Percentiles rank a stretch among this genome's conserved stretches.
Conservation (phyloP, 2,113 vertebrate genomes). For the Tragelaphus scriptus region DNA sequence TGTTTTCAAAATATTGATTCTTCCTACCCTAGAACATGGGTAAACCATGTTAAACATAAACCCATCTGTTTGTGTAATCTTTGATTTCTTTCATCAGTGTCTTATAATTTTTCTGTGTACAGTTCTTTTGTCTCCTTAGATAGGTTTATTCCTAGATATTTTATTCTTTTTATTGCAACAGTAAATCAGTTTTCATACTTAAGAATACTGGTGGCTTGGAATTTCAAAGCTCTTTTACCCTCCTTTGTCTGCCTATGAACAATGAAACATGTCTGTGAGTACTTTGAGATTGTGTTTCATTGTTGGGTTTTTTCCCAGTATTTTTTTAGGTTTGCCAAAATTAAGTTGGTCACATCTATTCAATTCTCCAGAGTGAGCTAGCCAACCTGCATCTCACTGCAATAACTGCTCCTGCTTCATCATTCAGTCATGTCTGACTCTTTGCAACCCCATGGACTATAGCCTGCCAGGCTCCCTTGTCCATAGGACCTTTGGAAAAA, state of each 20-base stretch:
- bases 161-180: not conserved
- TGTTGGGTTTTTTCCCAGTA: not conserved
- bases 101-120: not conserved
- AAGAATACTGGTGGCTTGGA: slow-evolving; percentile 28
- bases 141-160: not conserved
- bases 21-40: not conserved
- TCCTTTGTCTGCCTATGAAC: not conserved
- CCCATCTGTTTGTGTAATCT: not conserved
- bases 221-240: slow-evolving; percentile 39
- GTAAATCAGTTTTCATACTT: slow-evolving; percentile 50
- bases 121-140: not conserved
- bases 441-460: not conserved
- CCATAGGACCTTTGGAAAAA: not conserved
- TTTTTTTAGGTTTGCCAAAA: not conserved
- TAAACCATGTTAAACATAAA: not conserved
- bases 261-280: not conserved
- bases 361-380: not conserved
- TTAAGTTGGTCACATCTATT: not conserved
- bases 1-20: not conserved
- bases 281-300: not conserved
- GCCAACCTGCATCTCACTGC: not conserved
- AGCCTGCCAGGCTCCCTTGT: not conserved
- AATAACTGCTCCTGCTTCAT: not conserved
- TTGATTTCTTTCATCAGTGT: not conserved
- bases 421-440: not conserved